These are phyloP conservation scores for Megathymus violae DNA, from an alignment of 1,140 invertebrate genomes.

Conservation along the genomic window DNA sequence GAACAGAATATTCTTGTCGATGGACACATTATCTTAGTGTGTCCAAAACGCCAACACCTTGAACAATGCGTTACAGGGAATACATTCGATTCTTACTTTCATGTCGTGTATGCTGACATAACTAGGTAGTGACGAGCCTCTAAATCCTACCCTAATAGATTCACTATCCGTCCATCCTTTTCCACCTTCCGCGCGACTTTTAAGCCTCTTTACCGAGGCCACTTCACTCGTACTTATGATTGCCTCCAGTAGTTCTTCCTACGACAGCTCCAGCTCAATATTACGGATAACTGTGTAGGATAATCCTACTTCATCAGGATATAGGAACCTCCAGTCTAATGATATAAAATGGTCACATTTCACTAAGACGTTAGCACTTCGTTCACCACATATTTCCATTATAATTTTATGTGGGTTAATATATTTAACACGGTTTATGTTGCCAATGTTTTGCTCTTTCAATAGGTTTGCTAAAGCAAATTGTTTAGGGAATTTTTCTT, in stretches of 20 bases:
- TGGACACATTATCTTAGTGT: slow-evolving; percentile 2
- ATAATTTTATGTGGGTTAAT: slow-evolving; percentile 16
- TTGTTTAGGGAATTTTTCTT: slow-evolving; percentile 3
- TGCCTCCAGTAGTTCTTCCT: not conserved
- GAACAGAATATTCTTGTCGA: slow-evolving; percentile 10
- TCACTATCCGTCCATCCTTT: slow-evolving; percentile 8
- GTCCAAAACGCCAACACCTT: slow-evolving; percentile 12
- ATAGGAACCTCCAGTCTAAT: slow-evolving; percentile 16
- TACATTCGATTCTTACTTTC: slow-evolving; percentile 2
- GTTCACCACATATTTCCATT: not conserved
- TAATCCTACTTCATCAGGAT: slow-evolving; percentile 5
- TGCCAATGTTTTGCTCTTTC: not conserved
- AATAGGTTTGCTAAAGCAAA: slow-evolving; percentile 20
- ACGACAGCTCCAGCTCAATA: slow-evolving; percentile 1
- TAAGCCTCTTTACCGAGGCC: not conserved
- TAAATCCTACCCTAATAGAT: slow-evolving; percentile 13
- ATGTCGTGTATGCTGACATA: slow-evolving; percentile 1
- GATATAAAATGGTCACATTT: not conserved
- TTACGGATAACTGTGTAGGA: slow-evolving; percentile 12
- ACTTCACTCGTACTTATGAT: slow-evolving; percentile 3
- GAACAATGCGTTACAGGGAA: slow-evolving; percentile 14
- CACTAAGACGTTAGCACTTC: not conserved
- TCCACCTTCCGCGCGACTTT: not conserved
- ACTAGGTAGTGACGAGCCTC: not conserved
- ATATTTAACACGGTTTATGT: slow-evolving; percentile 12